Evolutionary conservation across 2,797 vertebrate species (phyloP).

Genomic region (Poeciliopsis infans): DNA sequence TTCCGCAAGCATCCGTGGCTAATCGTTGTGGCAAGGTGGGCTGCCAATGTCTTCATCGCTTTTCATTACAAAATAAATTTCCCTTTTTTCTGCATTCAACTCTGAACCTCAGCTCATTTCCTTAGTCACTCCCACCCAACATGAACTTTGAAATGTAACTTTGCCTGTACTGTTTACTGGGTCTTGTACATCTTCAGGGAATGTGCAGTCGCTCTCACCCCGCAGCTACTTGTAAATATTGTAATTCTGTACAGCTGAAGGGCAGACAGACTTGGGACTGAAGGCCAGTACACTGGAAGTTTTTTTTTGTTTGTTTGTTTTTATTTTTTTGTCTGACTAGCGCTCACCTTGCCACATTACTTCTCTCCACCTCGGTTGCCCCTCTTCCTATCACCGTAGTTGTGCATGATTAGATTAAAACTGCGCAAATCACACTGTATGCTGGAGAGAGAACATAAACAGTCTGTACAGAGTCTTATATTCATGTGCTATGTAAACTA

Average conservation of each 20-base stretch:
- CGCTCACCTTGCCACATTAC: slow-evolving; percentile 87
- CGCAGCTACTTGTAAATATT: slow-evolving; percentile 83
- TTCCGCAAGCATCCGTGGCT: slow-evolving; percentile 83
- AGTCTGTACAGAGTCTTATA: slow-evolving; percentile 78
- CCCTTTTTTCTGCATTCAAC: slow-evolving; percentile 7
- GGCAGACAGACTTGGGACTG: slow-evolving; percentile 88
- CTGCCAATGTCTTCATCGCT: slow-evolving; percentile 63
- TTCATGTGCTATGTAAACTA: slow-evolving; percentile 77
- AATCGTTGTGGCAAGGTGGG: slow-evolving; percentile 89
- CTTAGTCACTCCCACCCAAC: slow-evolving; percentile 21
- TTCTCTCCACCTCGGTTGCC: slow-evolving; percentile 83
- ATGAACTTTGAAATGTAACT: slow-evolving; percentile 44
- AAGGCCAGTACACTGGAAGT: slow-evolving; percentile 90
- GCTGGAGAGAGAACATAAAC: slow-evolving; percentile 57
- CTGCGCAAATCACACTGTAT: slow-evolving; percentile 84
- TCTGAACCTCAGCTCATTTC: slow-evolving; percentile 17
- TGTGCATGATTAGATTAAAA: slow-evolving; percentile 88
- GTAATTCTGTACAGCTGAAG: slow-evolving; percentile 88
- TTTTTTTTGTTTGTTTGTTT: slow-evolving; percentile 4
- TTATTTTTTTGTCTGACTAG: slow-evolving; percentile 54
- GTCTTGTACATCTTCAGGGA: slow-evolving; percentile 73
- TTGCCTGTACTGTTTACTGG: slow-evolving; percentile 73
- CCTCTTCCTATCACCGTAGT: slow-evolving; percentile 87
- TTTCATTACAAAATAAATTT: slow-evolving; percentile 44
- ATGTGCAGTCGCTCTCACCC: slow-evolving; percentile 42